phyloP scores from a whole-genome alignment of 1,140 invertebrate species.

The Homarus americanus region DNA sequence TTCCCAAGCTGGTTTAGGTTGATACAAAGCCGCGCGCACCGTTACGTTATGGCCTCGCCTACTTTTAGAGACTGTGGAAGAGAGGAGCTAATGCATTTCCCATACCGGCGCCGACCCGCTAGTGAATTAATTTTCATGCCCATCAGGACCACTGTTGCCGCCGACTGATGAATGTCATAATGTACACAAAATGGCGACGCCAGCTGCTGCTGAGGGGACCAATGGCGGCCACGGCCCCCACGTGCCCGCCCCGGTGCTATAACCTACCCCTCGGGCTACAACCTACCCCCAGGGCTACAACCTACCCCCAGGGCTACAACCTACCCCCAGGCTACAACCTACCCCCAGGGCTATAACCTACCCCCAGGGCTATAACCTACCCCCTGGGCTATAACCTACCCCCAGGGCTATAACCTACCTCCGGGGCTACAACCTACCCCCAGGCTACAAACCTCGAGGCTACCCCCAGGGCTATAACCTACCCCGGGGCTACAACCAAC shows the following conservation, averaged over 20 bases:
- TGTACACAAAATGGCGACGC: conserved; percentile 66
- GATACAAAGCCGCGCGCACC: conserved; percentile 71
- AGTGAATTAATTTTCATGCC: conserved; percentile 74
- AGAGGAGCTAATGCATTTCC: conserved; percentile 73
- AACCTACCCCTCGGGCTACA: neutral
- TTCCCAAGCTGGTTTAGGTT: conserved; percentile 72
- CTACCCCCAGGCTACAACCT: neutral
- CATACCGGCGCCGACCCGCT: conserved; percentile 65
- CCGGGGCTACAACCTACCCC: no score
- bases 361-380: no score
- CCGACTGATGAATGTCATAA: conserved; percentile 75
- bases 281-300: neutral
- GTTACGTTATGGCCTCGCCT: conserved; percentile 72
- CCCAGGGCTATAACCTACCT: no score
- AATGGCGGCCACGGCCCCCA: conserved; percentile 37
- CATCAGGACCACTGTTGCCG: conserved; percentile 66
- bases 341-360: no score
- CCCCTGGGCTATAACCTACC: no score
- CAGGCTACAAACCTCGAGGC: no score
- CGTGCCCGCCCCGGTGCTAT: conserved; percentile 15
- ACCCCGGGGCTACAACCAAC: neutral
- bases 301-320: neutral
- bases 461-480: no score
- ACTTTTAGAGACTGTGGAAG: conserved; percentile 73
- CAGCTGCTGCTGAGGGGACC: conserved; percentile 60